Evolutionary conservation across 2,888 invertebrate genomes (phyloP).

Genomic region (Omphaloscelis lunosa): DNA sequence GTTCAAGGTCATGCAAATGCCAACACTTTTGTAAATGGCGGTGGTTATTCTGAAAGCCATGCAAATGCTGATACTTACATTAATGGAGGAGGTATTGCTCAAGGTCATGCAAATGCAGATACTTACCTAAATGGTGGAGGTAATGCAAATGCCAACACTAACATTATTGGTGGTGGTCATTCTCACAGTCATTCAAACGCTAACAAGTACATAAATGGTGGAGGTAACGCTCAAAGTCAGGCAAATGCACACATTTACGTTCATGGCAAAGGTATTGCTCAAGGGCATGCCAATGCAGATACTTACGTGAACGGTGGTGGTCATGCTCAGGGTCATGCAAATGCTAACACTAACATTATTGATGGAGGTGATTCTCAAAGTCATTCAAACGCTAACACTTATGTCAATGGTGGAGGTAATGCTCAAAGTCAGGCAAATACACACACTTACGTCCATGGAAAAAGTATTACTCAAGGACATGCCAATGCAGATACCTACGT

Average conservation of each 20-base stretch:
- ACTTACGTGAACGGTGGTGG: fast-evolving
- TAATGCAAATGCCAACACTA: no score
- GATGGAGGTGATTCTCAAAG: not conserved
- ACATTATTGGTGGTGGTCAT: no score
- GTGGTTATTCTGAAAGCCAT: not conserved
- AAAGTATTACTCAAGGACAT: fast-evolving
- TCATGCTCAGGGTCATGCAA: not conserved
- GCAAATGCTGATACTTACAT: not conserved
- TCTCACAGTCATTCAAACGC: no score
- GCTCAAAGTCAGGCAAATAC: not conserved
- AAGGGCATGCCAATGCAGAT: not conserved
- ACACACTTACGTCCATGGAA: fast-evolving
- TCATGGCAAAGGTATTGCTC: not conserved
- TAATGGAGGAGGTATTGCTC: not conserved
- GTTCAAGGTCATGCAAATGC: not conserved
- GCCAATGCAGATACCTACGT: no score
- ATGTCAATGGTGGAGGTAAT: fast-evolving
- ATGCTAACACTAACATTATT: not conserved
- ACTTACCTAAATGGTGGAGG: not conserved
- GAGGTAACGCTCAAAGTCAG: not conserved
- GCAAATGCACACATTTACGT: not conserved
- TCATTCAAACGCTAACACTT: not conserved
- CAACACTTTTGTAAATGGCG: not conserved
- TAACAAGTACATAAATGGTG: not conserved
- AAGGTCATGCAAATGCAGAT: not conserved